A percentile compares a stretch with the other conserved stretches of the same genome.
Conservation (phyloP, 2,888 invertebrate genomes). For the Aphelenchoides bicaudatus region DNA sequence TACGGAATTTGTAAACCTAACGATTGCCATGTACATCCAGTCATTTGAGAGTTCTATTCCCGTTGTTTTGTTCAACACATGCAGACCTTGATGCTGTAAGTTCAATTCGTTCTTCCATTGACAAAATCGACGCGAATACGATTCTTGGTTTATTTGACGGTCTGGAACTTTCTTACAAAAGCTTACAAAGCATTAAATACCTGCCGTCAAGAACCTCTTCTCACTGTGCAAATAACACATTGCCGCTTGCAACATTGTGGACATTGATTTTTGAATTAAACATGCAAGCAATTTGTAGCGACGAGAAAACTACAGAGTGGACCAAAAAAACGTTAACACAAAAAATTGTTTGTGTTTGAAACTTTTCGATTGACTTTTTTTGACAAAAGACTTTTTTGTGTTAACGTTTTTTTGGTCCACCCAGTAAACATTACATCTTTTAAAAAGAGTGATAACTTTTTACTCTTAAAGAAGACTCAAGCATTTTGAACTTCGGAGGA, state of each 20-base stretch:
- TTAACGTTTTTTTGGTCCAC: no score
- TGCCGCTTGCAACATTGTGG: slow-evolving; percentile 46
- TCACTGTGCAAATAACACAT: slow-evolving; percentile 45
- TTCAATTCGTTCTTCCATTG: background rate
- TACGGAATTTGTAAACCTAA: no score
- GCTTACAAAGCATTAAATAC: no score
- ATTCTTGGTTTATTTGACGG: background rate
- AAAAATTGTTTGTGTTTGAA: no score
- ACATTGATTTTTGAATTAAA: slow-evolving; percentile 50
- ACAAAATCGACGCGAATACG: slow-evolving; percentile 11
- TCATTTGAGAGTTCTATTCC: background rate
- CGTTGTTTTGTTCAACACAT: background rate
- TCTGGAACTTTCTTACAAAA: no score
- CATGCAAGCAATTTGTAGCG: slow-evolving; percentile 45
- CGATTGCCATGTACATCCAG: slow-evolving; percentile 3
- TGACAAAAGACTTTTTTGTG: no score
- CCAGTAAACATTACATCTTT: no score
- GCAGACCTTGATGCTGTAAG: background rate
- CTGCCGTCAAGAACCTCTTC: slow-evolving; percentile 19
- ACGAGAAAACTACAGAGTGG: slow-evolving; percentile 32
- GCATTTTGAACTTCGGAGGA: slow-evolving; percentile 31
- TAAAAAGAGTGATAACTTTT: no score
- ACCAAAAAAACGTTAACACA: no score
- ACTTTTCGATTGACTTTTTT: no score
- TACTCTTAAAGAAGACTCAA: slow-evolving; percentile 42